phyloP scores from a whole-genome alignment of 2,113 vertebrate genomes.

The Cheilinus undulatus region DNA sequence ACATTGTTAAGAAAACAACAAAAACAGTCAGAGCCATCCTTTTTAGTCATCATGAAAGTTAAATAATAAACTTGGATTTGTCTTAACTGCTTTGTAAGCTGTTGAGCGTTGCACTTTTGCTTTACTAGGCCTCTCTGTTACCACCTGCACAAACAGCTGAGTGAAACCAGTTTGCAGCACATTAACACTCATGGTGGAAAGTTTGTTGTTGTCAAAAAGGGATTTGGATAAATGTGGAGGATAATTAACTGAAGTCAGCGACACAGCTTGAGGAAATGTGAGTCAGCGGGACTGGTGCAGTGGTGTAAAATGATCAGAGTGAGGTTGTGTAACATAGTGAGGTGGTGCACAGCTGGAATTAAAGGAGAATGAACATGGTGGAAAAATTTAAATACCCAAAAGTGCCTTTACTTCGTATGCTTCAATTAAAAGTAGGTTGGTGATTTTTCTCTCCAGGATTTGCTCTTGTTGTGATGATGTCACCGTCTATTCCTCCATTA shows the following conservation, averaged over 20 bases:
- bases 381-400: neutral
- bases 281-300: conserved; percentile 23
- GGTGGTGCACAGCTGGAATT: neutral
- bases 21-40: no score
- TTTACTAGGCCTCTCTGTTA: conserved; percentile 13
- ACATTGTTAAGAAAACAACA: no score
- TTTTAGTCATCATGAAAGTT: no score
- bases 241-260: conserved; percentile 22
- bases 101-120: neutral
- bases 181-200: conserved; percentile 9
- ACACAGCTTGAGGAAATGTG: conserved; percentile 33
- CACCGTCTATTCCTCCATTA: conserved; percentile 6
- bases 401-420: neutral
- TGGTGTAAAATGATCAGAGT: neutral
- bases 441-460: neutral
- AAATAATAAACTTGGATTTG: no score
- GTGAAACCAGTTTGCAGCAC: conserved; percentile 14
- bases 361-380: neutral
- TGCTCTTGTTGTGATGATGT: conserved; percentile 10
- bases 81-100: no score
- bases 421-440: conserved; percentile 4
- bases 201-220: conserved; percentile 13
- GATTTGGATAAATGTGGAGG: conserved; percentile 18
- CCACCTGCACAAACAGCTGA: conserved; percentile 31
- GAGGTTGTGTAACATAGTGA: neutral